Evolutionary conservation across 2,797 vertebrate genomes (phyloP), one percentile per base, ranked within the genome.

Genomic region (Girardinus metallicus): DNA sequence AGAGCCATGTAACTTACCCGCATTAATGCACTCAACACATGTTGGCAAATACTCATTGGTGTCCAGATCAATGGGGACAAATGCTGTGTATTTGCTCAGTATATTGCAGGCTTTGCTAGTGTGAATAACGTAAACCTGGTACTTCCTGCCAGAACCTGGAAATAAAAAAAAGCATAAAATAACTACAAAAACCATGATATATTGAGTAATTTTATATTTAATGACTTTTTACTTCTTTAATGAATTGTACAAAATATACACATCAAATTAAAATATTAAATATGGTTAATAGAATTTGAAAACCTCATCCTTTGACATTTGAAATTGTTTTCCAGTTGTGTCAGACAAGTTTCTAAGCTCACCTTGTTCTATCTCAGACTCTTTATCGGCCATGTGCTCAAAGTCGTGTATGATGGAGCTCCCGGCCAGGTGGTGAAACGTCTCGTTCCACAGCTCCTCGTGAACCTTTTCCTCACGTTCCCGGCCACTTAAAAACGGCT

Each of bases 101-200:
- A 99, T 80, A 1, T 97, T 99, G 85, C 97, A 99, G 83, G 97
- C 96, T 81, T 97, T 99, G 95, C 98, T 99, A 90, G 97, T 97
- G 88, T 99, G 97, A 80, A 98, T 95, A 0, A 97, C 97, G 0
- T 93, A 98, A 47, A 96, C 80, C 83, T 98, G 97, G 93, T 98
- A 98, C 77, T 96, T 94, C 79, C 96, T 95, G 31, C 97, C 96
- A 0, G 95, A 97, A 13, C 98, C 98, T 99, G 94, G 0, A n/a
- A 90, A 83, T 86, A 4, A n/a, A 55, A 55, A 31, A 70, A 1
- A 1, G 74, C 6, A 53, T 23, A 15, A 9, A 29, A 29, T 71
- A 66, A 39, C 4, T 66, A 23, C 6, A 64, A 68, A 68, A 68
- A 68, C 21, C 18, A 9, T 18, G 8, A 39, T 39, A 23, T 0